These are phyloP conservation scores for Epinephelus malabaricus DNA, from an alignment of 2,797 vertebrate species.

Conservation along the genomic window DNA sequence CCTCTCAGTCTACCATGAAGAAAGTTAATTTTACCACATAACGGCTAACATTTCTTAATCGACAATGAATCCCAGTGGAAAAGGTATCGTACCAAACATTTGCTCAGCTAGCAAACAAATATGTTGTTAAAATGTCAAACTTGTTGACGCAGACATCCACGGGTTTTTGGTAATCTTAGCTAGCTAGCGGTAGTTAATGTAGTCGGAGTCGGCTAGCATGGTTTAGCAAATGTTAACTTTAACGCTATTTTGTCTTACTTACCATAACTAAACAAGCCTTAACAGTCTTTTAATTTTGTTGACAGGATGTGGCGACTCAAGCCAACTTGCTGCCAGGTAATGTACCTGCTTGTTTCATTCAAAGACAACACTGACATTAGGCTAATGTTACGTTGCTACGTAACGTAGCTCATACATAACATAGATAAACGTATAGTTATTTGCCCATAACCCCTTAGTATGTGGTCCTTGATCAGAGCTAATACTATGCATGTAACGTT, in stretches of 20 bases:
- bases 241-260: neutral
- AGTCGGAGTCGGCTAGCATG: neutral
- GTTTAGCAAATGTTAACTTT: neutral
- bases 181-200: neutral
- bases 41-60: neutral
- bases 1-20: neutral
- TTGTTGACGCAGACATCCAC: neutral
- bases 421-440: neutral
- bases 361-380: neutral
- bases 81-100: slow-evolving; percentile 58
- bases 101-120: neutral
- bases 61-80: slow-evolving; percentile 64
- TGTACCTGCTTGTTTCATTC: neutral
- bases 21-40: slow-evolving; percentile 10
- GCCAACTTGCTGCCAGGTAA: slow-evolving; percentile 69
- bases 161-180: neutral
- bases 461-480: too few species aligned
- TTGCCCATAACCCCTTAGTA: neutral
- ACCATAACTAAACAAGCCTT: neutral
- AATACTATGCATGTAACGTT: too few species aligned
- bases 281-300: slow-evolving; percentile 12
- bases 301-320: slow-evolving; percentile 73
- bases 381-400: neutral
- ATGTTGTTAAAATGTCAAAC: neutral
- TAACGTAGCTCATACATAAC: too few species aligned